phyloP scores from a whole-genome alignment of 2,113 vertebrate species.

The Pteruthius melanotis region DNA sequence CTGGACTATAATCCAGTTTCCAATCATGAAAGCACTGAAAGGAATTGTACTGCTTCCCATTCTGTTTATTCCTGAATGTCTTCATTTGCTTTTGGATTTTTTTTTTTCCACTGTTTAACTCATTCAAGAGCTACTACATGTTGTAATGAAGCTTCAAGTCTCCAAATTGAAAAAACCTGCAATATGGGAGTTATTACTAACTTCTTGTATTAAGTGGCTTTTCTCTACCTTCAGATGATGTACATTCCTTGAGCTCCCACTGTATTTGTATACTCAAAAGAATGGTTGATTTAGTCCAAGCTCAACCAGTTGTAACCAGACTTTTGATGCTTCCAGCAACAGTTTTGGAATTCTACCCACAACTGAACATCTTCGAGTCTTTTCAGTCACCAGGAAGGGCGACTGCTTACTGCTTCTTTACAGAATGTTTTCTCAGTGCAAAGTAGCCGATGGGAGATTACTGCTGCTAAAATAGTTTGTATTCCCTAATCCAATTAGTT shows the following conservation, averaged over 20 bases:
- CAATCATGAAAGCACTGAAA: not conserved
- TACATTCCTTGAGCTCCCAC: not conserved
- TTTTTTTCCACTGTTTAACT: not conserved
- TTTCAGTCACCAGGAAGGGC: not conserved
- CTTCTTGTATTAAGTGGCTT: not conserved
- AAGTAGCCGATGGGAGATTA: not conserved
- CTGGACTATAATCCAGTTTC: not conserved
- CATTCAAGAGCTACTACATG: not conserved
- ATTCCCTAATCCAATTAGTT: not conserved
- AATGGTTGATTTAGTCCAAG: not conserved
- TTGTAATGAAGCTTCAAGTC: not conserved
- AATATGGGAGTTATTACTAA: not conserved
- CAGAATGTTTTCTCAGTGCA: not conserved
- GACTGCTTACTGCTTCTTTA: not conserved
- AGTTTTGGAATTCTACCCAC: not conserved
- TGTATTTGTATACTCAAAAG: not conserved
- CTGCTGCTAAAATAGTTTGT: not conserved
- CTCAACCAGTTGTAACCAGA: not conserved
- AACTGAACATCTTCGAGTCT: not conserved
- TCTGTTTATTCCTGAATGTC: not conserved
- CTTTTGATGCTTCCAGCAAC: not conserved
- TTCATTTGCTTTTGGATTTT: not conserved
- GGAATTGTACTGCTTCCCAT: not conserved
- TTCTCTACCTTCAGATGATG: not conserved
- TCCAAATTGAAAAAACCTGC: not conserved